phyloP scores from a whole-genome alignment of 2,113 vertebrate genomes.

The Petromus typicus region DNA sequence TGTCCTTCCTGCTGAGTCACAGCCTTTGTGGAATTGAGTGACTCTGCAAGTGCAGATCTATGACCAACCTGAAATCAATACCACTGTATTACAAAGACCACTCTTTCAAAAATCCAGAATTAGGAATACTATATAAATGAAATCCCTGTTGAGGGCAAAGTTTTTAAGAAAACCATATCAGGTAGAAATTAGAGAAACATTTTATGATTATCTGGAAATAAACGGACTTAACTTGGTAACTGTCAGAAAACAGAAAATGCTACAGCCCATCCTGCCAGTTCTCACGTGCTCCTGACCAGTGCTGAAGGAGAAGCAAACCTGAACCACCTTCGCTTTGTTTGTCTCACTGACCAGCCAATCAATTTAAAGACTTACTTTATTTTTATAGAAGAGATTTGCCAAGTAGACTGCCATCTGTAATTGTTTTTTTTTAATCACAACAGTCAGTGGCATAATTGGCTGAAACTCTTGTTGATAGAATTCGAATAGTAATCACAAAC shows the following conservation, averaged over 20 bases:
- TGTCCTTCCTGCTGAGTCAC: constrained; percentile 12
- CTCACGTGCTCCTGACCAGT: constrained; percentile 46
- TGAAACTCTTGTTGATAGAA: constrained; percentile 74
- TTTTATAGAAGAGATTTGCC: constrained; percentile 76
- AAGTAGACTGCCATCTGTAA: constrained; percentile 73
- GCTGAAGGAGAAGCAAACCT: constrained; percentile 53
- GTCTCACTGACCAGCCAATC: constrained; percentile 72
- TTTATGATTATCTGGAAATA: neutral
- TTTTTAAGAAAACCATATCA: neutral
- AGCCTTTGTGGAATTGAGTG: constrained; percentile 31
- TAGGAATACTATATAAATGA: constrained; percentile 47
- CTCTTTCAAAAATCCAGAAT: neutral
- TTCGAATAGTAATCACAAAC: constrained; percentile 78
- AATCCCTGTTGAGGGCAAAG: constrained; percentile 34
- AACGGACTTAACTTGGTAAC: constrained; percentile 65
- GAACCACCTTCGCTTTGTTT: constrained; percentile 48
- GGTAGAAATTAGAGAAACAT: constrained; percentile 54
- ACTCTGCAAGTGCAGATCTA: neutral
- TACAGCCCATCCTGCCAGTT: constrained; percentile 41
- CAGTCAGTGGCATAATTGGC: constrained; percentile 67
- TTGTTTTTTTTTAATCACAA: constrained; percentile 69
- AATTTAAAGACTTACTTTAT: constrained; percentile 53
- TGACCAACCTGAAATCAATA: neutral
- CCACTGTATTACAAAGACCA: constrained; percentile 21
- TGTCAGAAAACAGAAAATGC: constrained; percentile 62